phyloP scores from a whole-genome alignment of 1,140 invertebrate species.

The Dinothrombium tinctorium region DNA sequence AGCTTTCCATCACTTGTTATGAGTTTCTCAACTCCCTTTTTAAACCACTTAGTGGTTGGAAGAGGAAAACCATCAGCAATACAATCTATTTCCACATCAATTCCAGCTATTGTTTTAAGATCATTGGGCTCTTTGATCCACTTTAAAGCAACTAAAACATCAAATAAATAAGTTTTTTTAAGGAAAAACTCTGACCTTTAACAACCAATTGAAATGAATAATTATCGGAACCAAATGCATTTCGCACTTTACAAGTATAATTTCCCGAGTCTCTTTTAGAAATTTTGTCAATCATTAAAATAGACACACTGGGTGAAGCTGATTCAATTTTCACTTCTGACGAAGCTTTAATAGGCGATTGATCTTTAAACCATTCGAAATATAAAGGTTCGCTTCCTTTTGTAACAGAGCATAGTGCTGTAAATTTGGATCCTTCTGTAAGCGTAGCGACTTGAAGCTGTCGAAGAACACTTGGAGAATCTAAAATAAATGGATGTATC shows the following conservation, averaged over 20 bases:
- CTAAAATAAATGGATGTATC: no score
- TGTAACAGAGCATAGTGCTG: no score
- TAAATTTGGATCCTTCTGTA: no score
- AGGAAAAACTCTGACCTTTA: constrained; percentile 2
- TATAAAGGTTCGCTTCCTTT: no score
- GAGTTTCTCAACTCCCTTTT: constrained; percentile 31
- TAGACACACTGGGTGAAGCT: no score
- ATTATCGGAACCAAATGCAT: constrained; percentile 4
- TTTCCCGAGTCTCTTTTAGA: no score
- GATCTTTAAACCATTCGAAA: no score
- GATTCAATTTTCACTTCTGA: no score
- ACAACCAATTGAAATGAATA: constrained; percentile 1
- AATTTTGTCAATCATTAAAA: no score
- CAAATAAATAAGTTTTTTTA: background rate
- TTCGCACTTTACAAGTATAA: constrained; percentile 14
- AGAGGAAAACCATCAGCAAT: constrained; percentile 12
- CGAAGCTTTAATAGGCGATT: no score
- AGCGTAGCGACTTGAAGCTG: no score
- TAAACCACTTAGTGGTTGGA: constrained; percentile 12
- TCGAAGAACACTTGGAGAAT: no score
- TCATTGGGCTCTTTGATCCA: constrained; percentile 13
- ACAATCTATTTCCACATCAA: constrained; percentile 7
- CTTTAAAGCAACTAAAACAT: constrained; percentile 10
- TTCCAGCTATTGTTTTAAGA: constrained; percentile 4
- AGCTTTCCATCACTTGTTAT: constrained; percentile 30